Evolutionary conservation across 53 echinoderm and acorn worm species (phyloP).

Genomic region (Echinometra lucunter): DNA sequence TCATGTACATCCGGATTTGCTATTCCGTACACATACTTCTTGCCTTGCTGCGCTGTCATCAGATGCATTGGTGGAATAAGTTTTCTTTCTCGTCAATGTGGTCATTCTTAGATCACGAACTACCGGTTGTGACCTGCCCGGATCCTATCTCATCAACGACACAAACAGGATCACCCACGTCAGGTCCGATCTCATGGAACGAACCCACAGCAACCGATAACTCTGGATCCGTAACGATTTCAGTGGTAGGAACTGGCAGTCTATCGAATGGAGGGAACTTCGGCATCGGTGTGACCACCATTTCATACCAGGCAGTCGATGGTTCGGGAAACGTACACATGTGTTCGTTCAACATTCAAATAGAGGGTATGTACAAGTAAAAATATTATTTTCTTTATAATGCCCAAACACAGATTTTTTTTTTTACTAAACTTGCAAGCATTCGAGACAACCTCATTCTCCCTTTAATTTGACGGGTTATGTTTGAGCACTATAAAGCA

Average conservation of each 20-base stretch:
- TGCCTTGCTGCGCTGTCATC: not conserved
- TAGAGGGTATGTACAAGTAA: constrained; percentile 23
- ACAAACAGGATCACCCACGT: not conserved
- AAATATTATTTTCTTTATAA: not conserved
- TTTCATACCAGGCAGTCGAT: constrained; percentile 30
- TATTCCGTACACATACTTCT: too few species aligned
- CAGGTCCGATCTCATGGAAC: constrained; percentile 29
- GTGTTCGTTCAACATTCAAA: constrained; percentile 8
- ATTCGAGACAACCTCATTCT: too few species aligned
- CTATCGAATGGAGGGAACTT: constrained; percentile 34
- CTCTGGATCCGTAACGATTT: constrained; percentile 34
- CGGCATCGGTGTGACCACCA: constrained; percentile 6
- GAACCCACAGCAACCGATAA: constrained; percentile 45
- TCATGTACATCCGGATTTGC: too few species aligned
- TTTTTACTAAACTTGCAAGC: too few species aligned
- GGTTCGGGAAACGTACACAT: not conserved
- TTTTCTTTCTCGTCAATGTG: not conserved
- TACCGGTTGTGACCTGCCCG: constrained; percentile 15
- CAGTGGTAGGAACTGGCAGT: not conserved
- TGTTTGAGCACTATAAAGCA: too few species aligned
- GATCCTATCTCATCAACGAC: not conserved
- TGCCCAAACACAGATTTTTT: too few species aligned
- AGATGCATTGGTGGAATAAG: not conserved
- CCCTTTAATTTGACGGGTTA: too few species aligned
- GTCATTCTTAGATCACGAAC: constrained; percentile 8